Conservation (phyloP, 2,113 vertebrate species). For the Aspiorhynchus laticeps region DNA sequence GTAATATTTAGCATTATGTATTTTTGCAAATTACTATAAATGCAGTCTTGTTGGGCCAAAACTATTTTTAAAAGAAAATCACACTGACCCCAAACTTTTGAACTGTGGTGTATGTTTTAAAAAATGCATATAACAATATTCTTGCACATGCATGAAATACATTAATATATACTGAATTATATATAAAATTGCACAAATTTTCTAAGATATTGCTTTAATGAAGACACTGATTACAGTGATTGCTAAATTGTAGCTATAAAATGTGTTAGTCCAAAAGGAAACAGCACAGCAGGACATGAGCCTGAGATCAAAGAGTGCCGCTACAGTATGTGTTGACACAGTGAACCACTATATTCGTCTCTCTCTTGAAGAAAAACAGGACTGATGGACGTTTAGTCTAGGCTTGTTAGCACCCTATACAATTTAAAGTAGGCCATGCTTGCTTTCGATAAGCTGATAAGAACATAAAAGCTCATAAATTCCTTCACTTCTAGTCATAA, state of each 20-base stretch:
- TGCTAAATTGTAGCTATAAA: conserved; percentile 1
- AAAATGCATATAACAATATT: background rate
- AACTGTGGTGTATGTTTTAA: too few species aligned
- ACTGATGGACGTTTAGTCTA: background rate
- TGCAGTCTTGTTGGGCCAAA: background rate
- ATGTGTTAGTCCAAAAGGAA: background rate
- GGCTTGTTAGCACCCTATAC: conserved; percentile 20
- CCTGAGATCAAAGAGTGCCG: conserved; percentile 13
- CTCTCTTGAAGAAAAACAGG: background rate
- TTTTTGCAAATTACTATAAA: background rate
- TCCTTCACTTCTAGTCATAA: conserved; percentile 31
- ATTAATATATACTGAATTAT: background rate
- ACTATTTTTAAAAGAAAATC: background rate
- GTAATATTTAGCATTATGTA: background rate
- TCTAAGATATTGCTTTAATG: background rate
- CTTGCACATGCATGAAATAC: background rate
- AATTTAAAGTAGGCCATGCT: conserved; percentile 37
- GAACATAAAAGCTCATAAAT: conserved; percentile 14
- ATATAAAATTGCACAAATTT: background rate
- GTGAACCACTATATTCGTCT: conserved; percentile 21
- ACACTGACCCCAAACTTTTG: background rate
- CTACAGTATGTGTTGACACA: background rate
- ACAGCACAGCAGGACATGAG: background rate
- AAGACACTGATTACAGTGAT: background rate
- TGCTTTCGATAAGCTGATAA: conserved; percentile 23